Evolutionary conservation across 2,113 vertebrate genomes (phyloP).

Genomic region (Agelaius phoeniceus): DNA sequence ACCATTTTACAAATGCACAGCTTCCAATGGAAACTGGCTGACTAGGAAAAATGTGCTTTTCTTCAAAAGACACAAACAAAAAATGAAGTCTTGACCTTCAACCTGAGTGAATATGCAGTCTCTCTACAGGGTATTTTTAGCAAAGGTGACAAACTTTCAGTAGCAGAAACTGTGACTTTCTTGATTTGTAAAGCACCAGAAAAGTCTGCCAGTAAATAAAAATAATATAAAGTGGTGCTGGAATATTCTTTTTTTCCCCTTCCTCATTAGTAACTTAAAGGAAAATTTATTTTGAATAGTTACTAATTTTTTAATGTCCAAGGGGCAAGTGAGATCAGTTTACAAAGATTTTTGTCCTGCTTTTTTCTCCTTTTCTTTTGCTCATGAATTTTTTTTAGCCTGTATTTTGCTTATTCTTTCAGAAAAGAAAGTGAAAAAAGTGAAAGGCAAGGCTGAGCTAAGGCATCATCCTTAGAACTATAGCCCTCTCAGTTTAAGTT

Average conservation of each 20-base stretch:
- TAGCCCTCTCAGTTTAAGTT: not conserved
- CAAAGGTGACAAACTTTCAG: constrained; percentile 22
- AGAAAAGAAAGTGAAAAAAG: not conserved
- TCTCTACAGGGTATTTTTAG: constrained; percentile 25
- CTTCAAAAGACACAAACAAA: constrained; percentile 21
- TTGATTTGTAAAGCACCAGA: not conserved
- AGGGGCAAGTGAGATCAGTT: not conserved
- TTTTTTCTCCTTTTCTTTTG: not conserved
- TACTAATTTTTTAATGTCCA: not conserved
- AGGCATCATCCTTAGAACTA: not conserved
- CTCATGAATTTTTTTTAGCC: not conserved
- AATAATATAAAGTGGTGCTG: not conserved
- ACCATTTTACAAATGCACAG: not conserved
- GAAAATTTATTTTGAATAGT: not conserved
- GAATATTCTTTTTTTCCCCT: not conserved
- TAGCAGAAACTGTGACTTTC: not conserved
- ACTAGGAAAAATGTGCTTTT: not conserved
- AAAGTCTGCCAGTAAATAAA: not conserved
- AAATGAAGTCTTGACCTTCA: constrained; percentile 62
- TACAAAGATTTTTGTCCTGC: not conserved
- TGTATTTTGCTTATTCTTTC: not conserved
- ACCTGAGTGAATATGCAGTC: not conserved
- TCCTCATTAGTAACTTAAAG: not conserved
- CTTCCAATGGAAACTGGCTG: not conserved
- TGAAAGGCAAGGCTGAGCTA: not conserved